A percentile compares a stretch with the other conserved stretches of the same genome.
phyloP scores from a whole-genome alignment of 1,140 invertebrate genomes.

The Hyposmocoma kahamanoa region DNA sequence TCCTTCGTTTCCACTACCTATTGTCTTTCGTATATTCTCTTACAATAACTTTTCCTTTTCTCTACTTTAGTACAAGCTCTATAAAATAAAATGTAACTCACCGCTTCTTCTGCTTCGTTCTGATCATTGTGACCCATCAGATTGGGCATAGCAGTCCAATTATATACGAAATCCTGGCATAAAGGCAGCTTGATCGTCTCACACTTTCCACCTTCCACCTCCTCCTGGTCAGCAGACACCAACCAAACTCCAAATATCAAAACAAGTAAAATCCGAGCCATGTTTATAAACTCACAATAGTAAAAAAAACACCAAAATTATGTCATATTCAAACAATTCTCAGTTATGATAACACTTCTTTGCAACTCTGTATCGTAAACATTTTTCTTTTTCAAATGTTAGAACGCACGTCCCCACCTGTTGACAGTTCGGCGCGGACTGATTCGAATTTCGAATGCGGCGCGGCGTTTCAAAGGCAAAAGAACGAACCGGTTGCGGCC shows the following conservation, averaged over 20 bases:
- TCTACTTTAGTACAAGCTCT: background rate
- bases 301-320: slow-evolving; percentile 33
- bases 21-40: background rate
- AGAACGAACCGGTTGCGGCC: slow-evolving; percentile 54
- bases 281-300: slow-evolving; percentile 25
- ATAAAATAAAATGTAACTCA: slow-evolving; percentile 53
- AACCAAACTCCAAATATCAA: slow-evolving; percentile 44
- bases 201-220: slow-evolving; percentile 76
- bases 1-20: background rate
- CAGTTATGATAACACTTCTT: slow-evolving; percentile 46
- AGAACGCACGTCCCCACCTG: slow-evolving; percentile 21
- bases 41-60: background rate
- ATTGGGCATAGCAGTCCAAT: slow-evolving; percentile 92
- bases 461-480: slow-evolving; percentile 58
- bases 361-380: background rate
- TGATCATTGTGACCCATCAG: slow-evolving; percentile 85
- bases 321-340: slow-evolving; percentile 44
- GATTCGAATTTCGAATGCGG: slow-evolving; percentile 44
- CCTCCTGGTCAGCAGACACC: slow-evolving; percentile 49
- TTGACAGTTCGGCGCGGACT: slow-evolving; percentile 36
- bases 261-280: slow-evolving; percentile 52
- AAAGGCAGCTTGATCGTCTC: slow-evolving; percentile 86
- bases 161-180: slow-evolving; percentile 89
- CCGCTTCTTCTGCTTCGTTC: slow-evolving; percentile 81
- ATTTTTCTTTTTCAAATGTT: background rate